Base-by-base conservation (phyloP, 2,113 vertebrate genomes). In the Seriola rivoliana region DNA sequence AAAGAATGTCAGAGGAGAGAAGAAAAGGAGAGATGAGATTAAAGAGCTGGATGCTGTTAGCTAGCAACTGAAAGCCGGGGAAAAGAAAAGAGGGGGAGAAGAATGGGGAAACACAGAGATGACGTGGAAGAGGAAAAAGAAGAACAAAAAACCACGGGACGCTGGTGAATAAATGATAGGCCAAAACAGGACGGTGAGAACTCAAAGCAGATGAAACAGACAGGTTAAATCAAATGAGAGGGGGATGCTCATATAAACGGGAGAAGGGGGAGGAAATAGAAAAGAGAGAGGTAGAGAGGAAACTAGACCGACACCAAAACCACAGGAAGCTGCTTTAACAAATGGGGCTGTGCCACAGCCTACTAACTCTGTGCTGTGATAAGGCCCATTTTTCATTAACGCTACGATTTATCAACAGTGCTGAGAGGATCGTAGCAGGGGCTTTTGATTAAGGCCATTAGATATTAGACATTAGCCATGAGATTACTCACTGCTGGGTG, bases 371-470 rank as follows among this genome's bases (percentile, higher is more conserved):
- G 75, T 34, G 69, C 80, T 85, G 87, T 23, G 78, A 87, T 82
- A 70, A n/a, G 17, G 73, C 62, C 82, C 89, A 80, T 90, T 85
- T 88, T 90, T 90, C 92, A 91, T 93, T 82, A 90, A 59, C 2
- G 9, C 77, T 55, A 68, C 87, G 82, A 91, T 93, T 91, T 85
- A 93, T 93, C 90, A 91, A 81, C 63, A 16, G 80, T 52, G 74
- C 82, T 78, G 80, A 86, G 66, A 76, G 80, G 57, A 71, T 85
- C 89, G 67, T 87, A 74, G 84, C 72, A 32, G 80, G 88, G 67
- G 84, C 78, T 84, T 91, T 86, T 89, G 84, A 92, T 91, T 90
- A 89, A 91, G 77, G 77, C 81, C 82, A 88, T 93, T 92, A 89
- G 84, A 89, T 88, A 82, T 84, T 78, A 91, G 80, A 82, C 87